Evolutionary conservation across 2,888 invertebrate species (phyloP), one percentile per base, ranked within the genome.

Genomic region (Synanthedon andrenaeformis): DNA sequence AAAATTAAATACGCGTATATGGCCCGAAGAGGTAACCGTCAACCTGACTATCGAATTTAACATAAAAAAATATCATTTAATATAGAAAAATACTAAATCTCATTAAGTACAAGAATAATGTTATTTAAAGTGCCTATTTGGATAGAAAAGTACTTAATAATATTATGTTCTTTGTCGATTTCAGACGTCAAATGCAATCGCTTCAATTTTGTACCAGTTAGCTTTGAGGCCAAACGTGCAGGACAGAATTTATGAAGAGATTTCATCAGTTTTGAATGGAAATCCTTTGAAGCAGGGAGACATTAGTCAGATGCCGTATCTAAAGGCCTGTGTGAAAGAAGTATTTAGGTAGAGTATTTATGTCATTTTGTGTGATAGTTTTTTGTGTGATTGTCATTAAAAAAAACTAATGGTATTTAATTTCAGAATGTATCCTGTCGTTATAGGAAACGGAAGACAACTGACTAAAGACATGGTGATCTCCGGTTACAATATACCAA

Each of bases 101-200:
- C 28, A 28, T 28, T 17, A 17, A 17, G 17, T 17, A 17, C 17
- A 17, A 17, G 17, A 17, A 17, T 17, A 28, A 8, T 28, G 8
- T 28, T 28, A 28, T 8, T 28, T 28, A 5, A n/a, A n/a, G n/a
- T n/a, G n/a, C n/a, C n/a, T n/a, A n/a, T n/a, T n/a, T n/a, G n/a
- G n/a, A n/a, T n/a, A n/a, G n/a, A n/a, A n/a, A n/a, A n/a, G n/a
- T n/a, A n/a, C n/a, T n/a, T n/a, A n/a, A n/a, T n/a, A n/a, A n/a
- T n/a, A n/a, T n/a, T n/a, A n/a, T n/a, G n/a, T n/a, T n/a, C 17
- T 45, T n/a, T 4, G 45, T 45, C 10, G 3, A 56, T 76, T 81
- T 41, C 74, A 94, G 93, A 94, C 93, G 1, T 93, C 93, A n/a
- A 93, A 92, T 59, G 91, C 93, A 0, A 91, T 93, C 0, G 92